Base-by-base conservation (phyloP, 2,888 invertebrate species). In the Oscheius sp. region DNA sequence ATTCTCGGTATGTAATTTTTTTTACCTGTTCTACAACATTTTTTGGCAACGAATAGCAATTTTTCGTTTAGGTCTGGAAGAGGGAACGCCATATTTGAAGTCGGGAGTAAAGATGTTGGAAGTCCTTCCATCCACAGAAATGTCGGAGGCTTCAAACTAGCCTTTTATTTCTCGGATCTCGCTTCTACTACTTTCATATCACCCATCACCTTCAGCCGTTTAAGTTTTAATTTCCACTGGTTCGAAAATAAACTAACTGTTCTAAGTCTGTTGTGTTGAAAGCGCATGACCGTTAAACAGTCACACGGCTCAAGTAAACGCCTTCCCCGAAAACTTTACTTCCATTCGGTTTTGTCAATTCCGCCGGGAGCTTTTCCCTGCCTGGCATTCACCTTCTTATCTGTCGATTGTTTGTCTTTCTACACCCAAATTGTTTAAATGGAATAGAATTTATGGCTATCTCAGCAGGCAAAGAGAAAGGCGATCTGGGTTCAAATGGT, bases 61-160 rank as follows among this genome's bases (percentile, higher is more conserved):
- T 27, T 7, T 9, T 59, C 13, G 21, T 35, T 35, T 35, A 70
- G 70, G 70, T 13, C 59, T 25, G 12, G 70, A 70, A 18, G 70
- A 70, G 35, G 70, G 70, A 21, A 70, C 70, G 23, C 70, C 70
- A 9, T 70, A 70, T 41, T 35, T 70, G 27, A 70, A 70, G 45
- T 70, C 70, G 9, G 70, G 70, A 5, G 52, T 70, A 13, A 58
- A 59, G 21, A 70, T 70, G 70, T 2, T 61, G 13, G 70, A 58
- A 49, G 66, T 52, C 29, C 25, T 66, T 21, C 61, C 61, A 41
- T 35, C 61, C 18, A 61, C 61, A 5, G 41, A 35, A 18, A 13
- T 61, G 21, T 61, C 61, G 12, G 61, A 61, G 18, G 25, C n/a
- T 9, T 61, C 61, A 21, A 23, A 35, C 16, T 55, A 55, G 55